Evolutionary conservation across 2,888 invertebrate genomes (phyloP), one percentile per base, ranked within the genome.

Genomic region (Exocentrus adspersus): DNA sequence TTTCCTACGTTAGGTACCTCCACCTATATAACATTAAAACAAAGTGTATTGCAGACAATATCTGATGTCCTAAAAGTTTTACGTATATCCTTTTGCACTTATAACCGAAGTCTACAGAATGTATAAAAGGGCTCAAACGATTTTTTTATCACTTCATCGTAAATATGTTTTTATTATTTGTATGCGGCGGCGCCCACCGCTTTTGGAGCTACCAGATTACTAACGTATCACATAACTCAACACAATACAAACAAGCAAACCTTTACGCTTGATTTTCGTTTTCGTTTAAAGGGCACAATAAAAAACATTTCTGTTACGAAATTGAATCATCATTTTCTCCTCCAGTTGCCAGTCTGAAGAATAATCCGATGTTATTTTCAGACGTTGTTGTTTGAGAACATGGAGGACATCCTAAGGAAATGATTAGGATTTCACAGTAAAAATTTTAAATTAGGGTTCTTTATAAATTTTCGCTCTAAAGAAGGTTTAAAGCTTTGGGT

Each of bases 281-380:
- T 54, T 54, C 54, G 54, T 54, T 54, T 54, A 54, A 54, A 54
- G 54, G 54, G 54, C 42, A 54, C 54, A 54, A 54, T 54, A 54
- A 54, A 37, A 50, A 54, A 54, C 54, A 54, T 43, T 54, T 54
- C 37, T 54, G 54, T 43, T 43, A 43, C 42, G 42, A 54, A 54
- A 54, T 54, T 54, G 54, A 54, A 54, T 54, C 54, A 54, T 54
- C 54, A 54, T 54, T 53, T 53, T 53, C 54, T 54, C 54, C 54
- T 54, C 43, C 42, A 42, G 54, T 24, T 54, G 43, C 28, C 24
- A 54, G 54, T 16, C 54, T 42, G 54, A 24, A 24, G 21, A 54
- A 21, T 54, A 54, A 54, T 54, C 43, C n/a, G n/a, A n/a, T n/a
- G n/a, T 42, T 43, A 54, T 54, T 54, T 54, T 43, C 54, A 14